phyloP scores from a whole-genome alignment of 2,797 vertebrate genomes.

The Amniataba percoides region DNA sequence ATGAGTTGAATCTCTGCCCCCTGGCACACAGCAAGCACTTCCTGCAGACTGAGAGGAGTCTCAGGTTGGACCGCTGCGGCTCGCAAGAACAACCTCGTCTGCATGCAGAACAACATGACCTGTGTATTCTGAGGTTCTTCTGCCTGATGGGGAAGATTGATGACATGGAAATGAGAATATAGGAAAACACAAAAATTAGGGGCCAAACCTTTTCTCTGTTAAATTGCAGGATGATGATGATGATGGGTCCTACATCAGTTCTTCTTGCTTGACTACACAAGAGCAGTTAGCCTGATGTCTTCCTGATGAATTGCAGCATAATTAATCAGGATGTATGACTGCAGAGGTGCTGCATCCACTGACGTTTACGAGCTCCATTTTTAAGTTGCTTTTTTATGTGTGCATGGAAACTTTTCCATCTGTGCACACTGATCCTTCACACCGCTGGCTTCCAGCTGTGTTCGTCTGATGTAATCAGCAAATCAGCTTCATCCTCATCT shows the following conservation, averaged over 20 bases:
- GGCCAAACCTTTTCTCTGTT: slow-evolving; percentile 12
- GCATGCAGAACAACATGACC: slow-evolving; percentile 24
- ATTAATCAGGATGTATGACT: slow-evolving; percentile 45
- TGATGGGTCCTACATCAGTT: slow-evolving; percentile 14
- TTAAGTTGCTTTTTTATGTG: slow-evolving; percentile 15
- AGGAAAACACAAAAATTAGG: slow-evolving; percentile 15
- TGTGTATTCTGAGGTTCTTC: slow-evolving; percentile 6
- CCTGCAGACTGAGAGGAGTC: slow-evolving; percentile 54
- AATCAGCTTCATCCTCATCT: neutral
- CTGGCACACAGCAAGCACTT: slow-evolving; percentile 38
- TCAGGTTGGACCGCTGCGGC: slow-evolving; percentile 11
- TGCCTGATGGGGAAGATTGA: slow-evolving; percentile 17
- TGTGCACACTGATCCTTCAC: slow-evolving; percentile 10
- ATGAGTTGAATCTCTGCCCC: slow-evolving; percentile 60
- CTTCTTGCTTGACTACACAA: slow-evolving; percentile 46
- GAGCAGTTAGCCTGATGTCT: slow-evolving; percentile 47
- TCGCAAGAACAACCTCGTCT: slow-evolving; percentile 15
- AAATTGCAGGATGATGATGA: slow-evolving; percentile 47
- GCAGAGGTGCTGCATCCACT: slow-evolving; percentile 17
- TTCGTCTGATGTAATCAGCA: neutral
- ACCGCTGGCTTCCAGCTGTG: neutral
- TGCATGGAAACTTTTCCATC: slow-evolving; percentile 46
- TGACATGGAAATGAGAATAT: slow-evolving; percentile 23
- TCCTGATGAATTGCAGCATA: slow-evolving; percentile 49
- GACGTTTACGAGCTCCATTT: slow-evolving; percentile 31